Evolutionary conservation across 2,797 vertebrate species (phyloP), one percentile per base, ranked within the genome.

Genomic region (Microcaecilia unicolor): DNA sequence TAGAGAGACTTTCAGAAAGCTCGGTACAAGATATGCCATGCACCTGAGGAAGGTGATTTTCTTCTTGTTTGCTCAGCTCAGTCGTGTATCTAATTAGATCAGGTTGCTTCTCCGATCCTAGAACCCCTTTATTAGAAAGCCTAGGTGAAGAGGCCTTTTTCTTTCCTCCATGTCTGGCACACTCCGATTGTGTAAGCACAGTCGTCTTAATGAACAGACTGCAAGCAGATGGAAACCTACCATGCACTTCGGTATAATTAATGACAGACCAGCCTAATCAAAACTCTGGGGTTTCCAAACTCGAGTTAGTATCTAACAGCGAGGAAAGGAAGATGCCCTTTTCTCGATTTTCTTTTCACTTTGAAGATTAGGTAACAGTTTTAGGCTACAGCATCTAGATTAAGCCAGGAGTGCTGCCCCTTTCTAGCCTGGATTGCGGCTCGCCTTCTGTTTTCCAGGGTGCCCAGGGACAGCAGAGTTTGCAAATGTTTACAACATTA

Each of bases 401-500:
- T 15, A 26, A 30, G 37, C 41, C 48, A 46, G 42, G 27, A 34
- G 44, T 43, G 59, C 22, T 25, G 37, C 41, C 62, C 67, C 67
- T 52, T 76, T 70, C 26, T 62, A 47, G 58, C 56, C 45, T 34
- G 64, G 21, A 61, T 73, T 70, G 73, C 55, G 51, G 42, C 5
- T 64, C n/a, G 58, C 47, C 67, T 57, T 58, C 73, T 64, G 62
- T 67, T 74, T 67, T 53, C 34, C 40, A 78, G 68, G 74, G 51
- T 87, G 88, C 87, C 67, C 70, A 81, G 92, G 88, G 88, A 84
- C 70, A 69, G 79, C 78, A 73, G 85, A 89, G 88, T 90, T 86
- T 85, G 87, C 90, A 91, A 93, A 92, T 97, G 91, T 99, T 97
- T 96, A 96, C 90, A 93, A 86, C 93, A 85, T 92, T 92, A 91